Conservation (phyloP, 2,888 invertebrate species). For the Agrypnus murinus region DNA sequence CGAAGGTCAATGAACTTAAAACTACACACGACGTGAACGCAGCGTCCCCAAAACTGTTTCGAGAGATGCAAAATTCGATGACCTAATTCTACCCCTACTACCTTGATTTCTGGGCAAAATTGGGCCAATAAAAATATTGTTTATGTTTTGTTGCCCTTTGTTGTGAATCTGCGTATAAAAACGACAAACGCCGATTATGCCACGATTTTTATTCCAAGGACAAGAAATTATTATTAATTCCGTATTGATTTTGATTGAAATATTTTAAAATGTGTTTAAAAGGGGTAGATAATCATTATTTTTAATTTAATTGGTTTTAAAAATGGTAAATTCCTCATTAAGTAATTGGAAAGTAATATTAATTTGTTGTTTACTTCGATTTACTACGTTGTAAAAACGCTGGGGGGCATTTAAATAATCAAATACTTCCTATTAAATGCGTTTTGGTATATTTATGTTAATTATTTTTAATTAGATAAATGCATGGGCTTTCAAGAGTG, state of each 20-base stretch:
- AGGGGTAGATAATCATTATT: too few species aligned
- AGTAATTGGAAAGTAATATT: too few species aligned
- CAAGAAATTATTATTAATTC: constrained; percentile 34
- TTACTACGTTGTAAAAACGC: constrained; percentile 7
- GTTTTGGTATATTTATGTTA: not conserved
- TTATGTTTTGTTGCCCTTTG: too few species aligned
- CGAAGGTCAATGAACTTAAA: constrained; percentile 53
- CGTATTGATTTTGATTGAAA: constrained; percentile 39
- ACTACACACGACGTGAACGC: too few species aligned
- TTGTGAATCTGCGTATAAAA: not conserved
- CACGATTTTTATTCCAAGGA: constrained; percentile 28
- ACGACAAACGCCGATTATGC: too few species aligned
- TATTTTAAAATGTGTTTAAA: too few species aligned
- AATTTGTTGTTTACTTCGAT: too few species aligned
- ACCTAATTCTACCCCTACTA: constrained; percentile 59
- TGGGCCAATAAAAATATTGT: constrained; percentile 14
- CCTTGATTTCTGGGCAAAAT: not conserved
- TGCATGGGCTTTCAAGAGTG: not conserved
- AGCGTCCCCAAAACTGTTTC: constrained; percentile 48
- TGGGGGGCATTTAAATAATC: constrained; percentile 33
- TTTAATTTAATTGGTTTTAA: too few species aligned
- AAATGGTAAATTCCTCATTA: too few species aligned
- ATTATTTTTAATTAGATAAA: not conserved
- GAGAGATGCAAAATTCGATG: constrained; percentile 57
- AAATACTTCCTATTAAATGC: not conserved